phyloP scores from a whole-genome alignment of 92 coral and sea anemone species.

The Phenganax stokvisi region DNA sequence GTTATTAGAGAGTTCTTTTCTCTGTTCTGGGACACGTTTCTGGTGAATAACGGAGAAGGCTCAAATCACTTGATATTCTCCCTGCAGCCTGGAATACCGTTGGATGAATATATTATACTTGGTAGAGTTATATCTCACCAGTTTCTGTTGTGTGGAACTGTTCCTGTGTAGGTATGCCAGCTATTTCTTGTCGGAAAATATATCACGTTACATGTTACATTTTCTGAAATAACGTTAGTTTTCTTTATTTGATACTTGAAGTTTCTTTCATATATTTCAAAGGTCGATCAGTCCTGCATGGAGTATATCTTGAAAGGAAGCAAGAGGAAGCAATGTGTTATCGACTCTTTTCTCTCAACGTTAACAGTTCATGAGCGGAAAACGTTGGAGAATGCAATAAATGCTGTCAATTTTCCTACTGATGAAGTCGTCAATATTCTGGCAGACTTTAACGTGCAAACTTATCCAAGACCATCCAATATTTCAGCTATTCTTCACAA shows the following conservation, averaged over 20 bases:
- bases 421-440: conserved; percentile 50
- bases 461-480: conserved; percentile 47
- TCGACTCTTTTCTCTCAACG: neutral
- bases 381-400: neutral
- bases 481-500: conserved; percentile 38
- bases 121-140: conserved; percentile 57
- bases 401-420: conserved; percentile 36
- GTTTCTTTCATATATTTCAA: neutral
- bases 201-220: neutral
- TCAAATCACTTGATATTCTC: conserved; percentile 45
- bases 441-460: conserved; percentile 43
- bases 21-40: conserved; percentile 45
- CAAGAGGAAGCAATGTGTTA: neutral
- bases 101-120: conserved; percentile 44
- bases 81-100: conserved; percentile 34
- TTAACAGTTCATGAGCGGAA: neutral
- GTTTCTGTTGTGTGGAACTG: conserved; percentile 48
- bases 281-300: neutral
- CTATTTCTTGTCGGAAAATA: neutral
- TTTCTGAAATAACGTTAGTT: neutral
- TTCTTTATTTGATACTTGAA: neutral
- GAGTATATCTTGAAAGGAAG: neutral
- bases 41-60: conserved; percentile 41
- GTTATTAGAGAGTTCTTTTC: conserved; percentile 53
- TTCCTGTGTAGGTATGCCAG: conserved; percentile 40